Conservation (phyloP, 2,888 invertebrate genomes). For the Loripinus fragilis region DNA sequence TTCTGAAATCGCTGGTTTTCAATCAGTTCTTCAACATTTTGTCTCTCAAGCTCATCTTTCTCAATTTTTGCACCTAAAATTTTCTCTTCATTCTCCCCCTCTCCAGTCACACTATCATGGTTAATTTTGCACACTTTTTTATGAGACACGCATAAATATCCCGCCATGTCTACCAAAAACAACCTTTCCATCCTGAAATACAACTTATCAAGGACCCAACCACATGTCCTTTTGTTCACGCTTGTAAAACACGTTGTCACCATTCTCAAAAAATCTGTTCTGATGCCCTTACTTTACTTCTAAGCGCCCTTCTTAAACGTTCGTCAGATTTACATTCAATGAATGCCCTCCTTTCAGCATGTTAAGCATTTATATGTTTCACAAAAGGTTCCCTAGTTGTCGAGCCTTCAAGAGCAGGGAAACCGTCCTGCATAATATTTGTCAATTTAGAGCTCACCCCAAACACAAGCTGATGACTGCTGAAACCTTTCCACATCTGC, state of each 20-base stretch:
- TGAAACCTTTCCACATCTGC: slow-evolving; percentile 37
- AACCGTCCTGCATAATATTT: slow-evolving; percentile 19
- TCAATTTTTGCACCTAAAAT: too few relatives aligned
- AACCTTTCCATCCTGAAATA: slow-evolving; percentile 60
- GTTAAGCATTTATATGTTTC: slow-evolving; percentile 33
- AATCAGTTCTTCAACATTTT: too few relatives aligned
- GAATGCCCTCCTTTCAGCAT: slow-evolving; percentile 35
- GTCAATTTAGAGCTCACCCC: slow-evolving; percentile 31
- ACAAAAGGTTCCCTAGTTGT: slow-evolving; percentile 33
- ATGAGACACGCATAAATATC: slow-evolving; percentile 47
- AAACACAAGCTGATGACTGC: slow-evolving; percentile 31
- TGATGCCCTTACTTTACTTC: slow-evolving; percentile 42
- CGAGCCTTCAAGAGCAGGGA: slow-evolving; percentile 34
- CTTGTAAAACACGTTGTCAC: slow-evolving; percentile 53
- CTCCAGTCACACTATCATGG: background rate
- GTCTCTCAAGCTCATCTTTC: too few relatives aligned
- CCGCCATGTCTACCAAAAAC: slow-evolving; percentile 53
- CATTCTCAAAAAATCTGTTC: slow-evolving; percentile 50
- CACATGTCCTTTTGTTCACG: slow-evolving; percentile 33
- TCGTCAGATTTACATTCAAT: slow-evolving; percentile 43
- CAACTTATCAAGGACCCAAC: slow-evolving; percentile 56
- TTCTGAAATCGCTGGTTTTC: background rate
- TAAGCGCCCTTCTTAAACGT: slow-evolving; percentile 39
- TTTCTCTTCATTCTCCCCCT: background rate
- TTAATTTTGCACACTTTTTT: slow-evolving; percentile 37